Evolutionary conservation across 2,797 vertebrate genomes (phyloP).

Genomic region (Propithecus perrieri): DNA sequence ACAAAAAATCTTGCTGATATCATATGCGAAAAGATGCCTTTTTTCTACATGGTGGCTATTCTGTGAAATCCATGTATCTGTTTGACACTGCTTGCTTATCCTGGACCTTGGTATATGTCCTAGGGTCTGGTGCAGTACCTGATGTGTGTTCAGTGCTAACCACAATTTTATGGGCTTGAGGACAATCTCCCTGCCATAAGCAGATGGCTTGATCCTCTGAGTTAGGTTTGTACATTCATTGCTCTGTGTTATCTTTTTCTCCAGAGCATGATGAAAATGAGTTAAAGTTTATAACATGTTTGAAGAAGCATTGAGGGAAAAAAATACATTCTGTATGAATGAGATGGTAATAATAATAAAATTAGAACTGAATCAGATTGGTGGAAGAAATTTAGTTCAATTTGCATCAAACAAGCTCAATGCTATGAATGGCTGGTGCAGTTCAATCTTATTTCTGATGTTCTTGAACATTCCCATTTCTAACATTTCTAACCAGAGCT

Average conservation of each 20-base stretch:
- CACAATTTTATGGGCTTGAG: neutral
- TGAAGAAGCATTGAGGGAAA: conserved; percentile 29
- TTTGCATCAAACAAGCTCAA: conserved; percentile 56
- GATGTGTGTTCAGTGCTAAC: neutral
- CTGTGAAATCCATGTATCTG: neutral
- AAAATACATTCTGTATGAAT: conserved; percentile 14
- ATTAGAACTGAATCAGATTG: conserved; percentile 30
- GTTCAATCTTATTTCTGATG: conserved; percentile 63
- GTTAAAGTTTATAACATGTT: conserved; percentile 64
- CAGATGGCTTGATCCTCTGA: neutral
- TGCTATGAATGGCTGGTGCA: conserved; percentile 36
- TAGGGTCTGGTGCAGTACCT: neutral
- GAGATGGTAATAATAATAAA: conserved; percentile 58
- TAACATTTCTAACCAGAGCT: conserved; percentile 74
- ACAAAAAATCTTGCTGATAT: neutral
- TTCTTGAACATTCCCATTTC: conserved; percentile 76
- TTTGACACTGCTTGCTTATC: neutral
- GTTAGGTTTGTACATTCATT: conserved; percentile 36
- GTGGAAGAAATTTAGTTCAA: conserved; percentile 63
- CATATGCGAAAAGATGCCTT: neutral
- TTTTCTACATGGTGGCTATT: neutral
- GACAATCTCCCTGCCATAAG: neutral
- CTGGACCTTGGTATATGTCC: neutral
- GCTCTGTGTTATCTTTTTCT: conserved; percentile 44
- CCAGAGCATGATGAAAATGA: conserved; percentile 57